Evolutionary conservation across 2,113 vertebrate species (phyloP).

Genomic region (Sinosuthora webbiana): DNA sequence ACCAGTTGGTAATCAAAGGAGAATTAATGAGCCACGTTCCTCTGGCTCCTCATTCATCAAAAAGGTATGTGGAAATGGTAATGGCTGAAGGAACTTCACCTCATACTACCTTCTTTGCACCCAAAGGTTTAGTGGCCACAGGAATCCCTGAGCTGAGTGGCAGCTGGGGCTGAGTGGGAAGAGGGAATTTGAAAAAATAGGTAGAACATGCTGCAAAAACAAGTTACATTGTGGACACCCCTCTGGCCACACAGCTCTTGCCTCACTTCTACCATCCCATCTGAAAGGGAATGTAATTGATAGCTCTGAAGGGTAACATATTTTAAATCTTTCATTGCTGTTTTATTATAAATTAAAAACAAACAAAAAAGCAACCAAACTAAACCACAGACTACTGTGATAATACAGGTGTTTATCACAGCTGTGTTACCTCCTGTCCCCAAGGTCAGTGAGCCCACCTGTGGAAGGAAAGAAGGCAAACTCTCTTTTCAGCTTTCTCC

Average conservation of each 20-base stretch:
- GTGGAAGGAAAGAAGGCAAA: background rate
- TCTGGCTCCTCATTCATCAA: background rate
- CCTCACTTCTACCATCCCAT: background rate
- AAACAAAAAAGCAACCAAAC: background rate
- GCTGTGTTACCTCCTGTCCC: background rate
- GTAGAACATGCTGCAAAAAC: background rate
- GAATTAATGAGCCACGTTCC: background rate
- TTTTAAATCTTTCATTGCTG: background rate
- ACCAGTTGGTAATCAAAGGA: background rate
- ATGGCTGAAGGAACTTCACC: background rate
- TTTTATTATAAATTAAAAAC: background rate
- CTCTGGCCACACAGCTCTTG: background rate
- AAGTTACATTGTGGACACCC: background rate
- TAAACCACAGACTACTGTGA: background rate
- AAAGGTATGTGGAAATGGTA: background rate
- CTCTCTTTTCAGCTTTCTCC: background rate
- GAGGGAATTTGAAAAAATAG: background rate
- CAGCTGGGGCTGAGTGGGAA: background rate
- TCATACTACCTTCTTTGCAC: background rate
- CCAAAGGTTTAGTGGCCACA: background rate
- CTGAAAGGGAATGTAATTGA: background rate
- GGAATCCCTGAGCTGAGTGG: background rate
- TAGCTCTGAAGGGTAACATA: background rate
- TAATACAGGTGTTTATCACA: background rate
- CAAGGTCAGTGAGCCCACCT: background rate